A percentile compares a stretch with the other conserved stretches of the same genome.
phyloP scores from a whole-genome alignment of 2,888 invertebrate genomes.

The Dascillus cervinus region DNA sequence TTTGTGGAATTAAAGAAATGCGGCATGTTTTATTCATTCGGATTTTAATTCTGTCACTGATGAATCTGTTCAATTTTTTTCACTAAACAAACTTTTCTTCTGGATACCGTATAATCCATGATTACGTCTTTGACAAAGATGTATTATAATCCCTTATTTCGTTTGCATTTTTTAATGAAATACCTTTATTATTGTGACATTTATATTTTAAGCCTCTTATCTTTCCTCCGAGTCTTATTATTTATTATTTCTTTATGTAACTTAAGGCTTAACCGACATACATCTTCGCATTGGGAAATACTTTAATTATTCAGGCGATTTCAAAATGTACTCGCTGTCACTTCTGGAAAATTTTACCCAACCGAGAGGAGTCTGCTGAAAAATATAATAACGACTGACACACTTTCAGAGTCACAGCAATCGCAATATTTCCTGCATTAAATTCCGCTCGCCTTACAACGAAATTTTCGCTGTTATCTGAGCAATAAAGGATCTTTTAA shows the following conservation, averaged over 20 bases:
- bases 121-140: slow-evolving; percentile 22
- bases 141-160: slow-evolving; percentile 19
- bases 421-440: no score
- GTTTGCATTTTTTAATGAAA: slow-evolving; percentile 16
- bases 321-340: no score
- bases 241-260: slow-evolving; percentile 8
- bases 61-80: slow-evolving; percentile 21
- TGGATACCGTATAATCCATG: slow-evolving; percentile 20
- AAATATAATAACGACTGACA: no score
- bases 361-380: no score
- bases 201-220: slow-evolving; percentile 20
- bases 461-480: no score
- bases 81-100: slow-evolving; percentile 17
- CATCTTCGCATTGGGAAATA: no score
- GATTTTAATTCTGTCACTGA: slow-evolving; percentile 19
- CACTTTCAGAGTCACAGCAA: no score
- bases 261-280: slow-evolving; percentile 2
- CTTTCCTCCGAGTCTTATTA: slow-evolving; percentile 8
- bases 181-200: slow-evolving; percentile 21
- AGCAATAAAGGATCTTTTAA: slow-evolving; percentile 7
- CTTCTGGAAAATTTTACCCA: no score
- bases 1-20: slow-evolving; percentile 15
- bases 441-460: no score
- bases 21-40: slow-evolving; percentile 17
- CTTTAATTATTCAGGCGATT: no score